Evolutionary conservation across 2,888 invertebrate genomes (phyloP), one percentile per base, ranked within the genome.

Genomic region (Conistra vaccinii): DNA sequence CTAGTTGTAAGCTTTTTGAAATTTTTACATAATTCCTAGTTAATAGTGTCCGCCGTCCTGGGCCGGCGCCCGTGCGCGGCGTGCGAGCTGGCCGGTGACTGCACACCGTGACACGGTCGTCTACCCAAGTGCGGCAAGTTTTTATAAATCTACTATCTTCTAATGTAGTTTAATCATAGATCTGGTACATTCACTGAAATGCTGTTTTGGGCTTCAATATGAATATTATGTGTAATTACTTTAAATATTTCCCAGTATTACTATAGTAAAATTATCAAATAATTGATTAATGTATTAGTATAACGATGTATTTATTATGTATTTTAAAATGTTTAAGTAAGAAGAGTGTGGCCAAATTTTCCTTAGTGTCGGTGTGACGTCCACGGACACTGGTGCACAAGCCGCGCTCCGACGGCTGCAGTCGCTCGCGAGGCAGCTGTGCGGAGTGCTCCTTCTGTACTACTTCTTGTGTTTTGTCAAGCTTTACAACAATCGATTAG

Each of bases 331-430:
- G 29, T 78, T 74, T 73, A 75, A 79, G 76, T 74, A 83, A 81
- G 72, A 85, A 83, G 74, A 85, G 68, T 86, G 93, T 91, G 92
- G 94, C 94, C 94, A 94, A 94, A 94, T 94, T 93, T 93, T 93
- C 39, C 80, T 85, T 93, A 94, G 93, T 35, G 35, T 35, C 6
- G 35, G 35, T 35, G 35, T 35, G 35, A 5, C 35, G 35, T 35
- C 5, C 35, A 35, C 35, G 5, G 35, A 35, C 35, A 35, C 6
- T 35, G 5, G 35, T 6, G 6, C 35, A 35, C 35, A 6, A 35
- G n/a, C n/a, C n/a, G n/a, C n/a, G n/a, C n/a, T n/a, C 32, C 32
- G 4, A 3, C 35, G 6, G 35, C 35, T 35, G 35, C 35, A 6
- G 35, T 35, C 35, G 3, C 35, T 35, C 35, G 6, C 35, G 35